Conservation (phyloP, 2,888 invertebrate genomes). For the Calameuta pallipes region DNA sequence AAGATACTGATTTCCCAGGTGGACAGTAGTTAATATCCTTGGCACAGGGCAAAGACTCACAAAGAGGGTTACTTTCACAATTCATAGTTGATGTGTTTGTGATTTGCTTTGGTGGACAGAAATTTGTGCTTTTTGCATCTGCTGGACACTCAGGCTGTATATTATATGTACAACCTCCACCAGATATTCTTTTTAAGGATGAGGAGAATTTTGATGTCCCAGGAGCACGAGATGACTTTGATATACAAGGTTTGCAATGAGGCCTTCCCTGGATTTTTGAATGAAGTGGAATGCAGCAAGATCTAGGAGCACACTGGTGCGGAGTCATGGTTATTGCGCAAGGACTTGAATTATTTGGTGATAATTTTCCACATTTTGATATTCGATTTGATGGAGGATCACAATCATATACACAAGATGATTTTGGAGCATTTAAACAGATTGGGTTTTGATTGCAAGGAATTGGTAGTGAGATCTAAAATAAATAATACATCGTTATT, state of each 20-base stretch:
- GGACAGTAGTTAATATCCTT: slow-evolving; percentile 11
- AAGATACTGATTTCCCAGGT: neutral
- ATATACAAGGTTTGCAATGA: neutral
- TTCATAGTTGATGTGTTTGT: neutral
- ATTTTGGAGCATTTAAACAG: slow-evolving; percentile 10
- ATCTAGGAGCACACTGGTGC: slow-evolving; percentile 5
- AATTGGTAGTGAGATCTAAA: neutral
- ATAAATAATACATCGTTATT: neutral
- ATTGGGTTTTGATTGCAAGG: slow-evolving; percentile 22
- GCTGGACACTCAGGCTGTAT: neutral
- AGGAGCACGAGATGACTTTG: neutral
- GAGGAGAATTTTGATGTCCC: neutral
- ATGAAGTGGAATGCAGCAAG: slow-evolving; percentile 12
- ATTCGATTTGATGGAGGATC: neutral
- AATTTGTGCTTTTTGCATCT: neutral
- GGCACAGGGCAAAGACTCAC: slow-evolving; percentile 20
- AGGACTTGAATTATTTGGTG: neutral
- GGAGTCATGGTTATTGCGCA: neutral
- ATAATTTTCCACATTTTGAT: neutral
- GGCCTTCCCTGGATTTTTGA: neutral
- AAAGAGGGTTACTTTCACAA: slow-evolving; percentile 21
- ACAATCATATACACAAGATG: neutral
- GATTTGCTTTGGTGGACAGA: neutral
- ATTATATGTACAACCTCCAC: neutral
- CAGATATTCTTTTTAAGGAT: neutral